Conservation (phyloP, 37 sponge, comb jelly and placozoan genomes). For the Crambe crambe region DNA sequence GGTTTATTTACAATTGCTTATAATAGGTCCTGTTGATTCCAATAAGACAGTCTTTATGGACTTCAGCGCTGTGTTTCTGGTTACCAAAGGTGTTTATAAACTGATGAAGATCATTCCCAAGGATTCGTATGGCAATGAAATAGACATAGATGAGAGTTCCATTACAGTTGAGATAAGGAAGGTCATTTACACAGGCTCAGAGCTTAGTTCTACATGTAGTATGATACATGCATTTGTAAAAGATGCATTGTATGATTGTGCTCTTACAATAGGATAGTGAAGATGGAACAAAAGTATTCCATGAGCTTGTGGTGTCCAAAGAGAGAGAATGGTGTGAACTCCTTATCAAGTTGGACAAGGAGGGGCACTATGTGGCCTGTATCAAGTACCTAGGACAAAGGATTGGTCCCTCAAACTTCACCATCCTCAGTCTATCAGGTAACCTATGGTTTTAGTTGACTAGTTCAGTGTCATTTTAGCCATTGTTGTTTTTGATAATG, state of each 20-base stretch:
- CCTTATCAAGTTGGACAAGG: slow-evolving; percentile 49
- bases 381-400: slow-evolving; percentile 47
- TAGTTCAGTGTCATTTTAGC: background rate
- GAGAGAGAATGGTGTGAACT: slow-evolving; percentile 38
- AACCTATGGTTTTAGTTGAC: too few species aligned
- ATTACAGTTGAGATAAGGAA: slow-evolving; percentile 54
- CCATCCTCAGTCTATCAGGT: slow-evolving; percentile 28
- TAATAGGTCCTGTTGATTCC: slow-evolving; percentile 64
- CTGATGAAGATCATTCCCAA: slow-evolving; percentile 55
- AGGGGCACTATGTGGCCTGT: slow-evolving; percentile 55
- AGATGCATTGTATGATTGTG: too few species aligned
- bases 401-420: slow-evolving; percentile 24
- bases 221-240: too few species aligned
- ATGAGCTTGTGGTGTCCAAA: slow-evolving; percentile 53
- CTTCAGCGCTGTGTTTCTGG: slow-evolving; percentile 51
- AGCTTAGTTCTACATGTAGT: too few species aligned
- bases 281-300: slow-evolving; percentile 30
- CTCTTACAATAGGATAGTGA: slow-evolving; percentile 19
- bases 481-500: background rate
- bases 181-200: too few species aligned
- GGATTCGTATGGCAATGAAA: slow-evolving; percentile 67
- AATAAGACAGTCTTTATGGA: slow-evolving; percentile 59
- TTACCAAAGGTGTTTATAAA: slow-evolving; percentile 41
- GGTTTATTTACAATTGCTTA: too few species aligned
- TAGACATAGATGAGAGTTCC: slow-evolving; percentile 11